Base-by-base conservation (phyloP, 2,888 invertebrate genomes). In the Euplagia quadripunctaria region DNA sequence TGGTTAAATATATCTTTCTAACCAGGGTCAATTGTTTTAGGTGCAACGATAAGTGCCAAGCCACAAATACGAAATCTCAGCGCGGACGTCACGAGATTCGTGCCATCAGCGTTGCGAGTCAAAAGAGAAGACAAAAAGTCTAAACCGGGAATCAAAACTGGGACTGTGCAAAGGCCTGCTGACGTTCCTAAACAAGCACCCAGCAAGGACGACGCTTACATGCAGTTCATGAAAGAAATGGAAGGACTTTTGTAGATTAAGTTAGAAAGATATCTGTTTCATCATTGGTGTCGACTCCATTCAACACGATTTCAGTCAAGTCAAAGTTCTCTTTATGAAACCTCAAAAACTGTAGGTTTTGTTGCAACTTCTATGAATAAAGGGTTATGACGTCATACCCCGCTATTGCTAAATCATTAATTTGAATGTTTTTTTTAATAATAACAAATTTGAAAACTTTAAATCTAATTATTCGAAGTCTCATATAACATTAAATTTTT, bases 171-270 rank as follows among this genome's bases (percentile, higher is more conserved):
- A 20, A 94, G 97, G 77, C 96, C 96, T 63, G 94, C 96, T 1
- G 96, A 96, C 64, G 82, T 93, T 20, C 94, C 94, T 3, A 96
- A 96, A 74, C 96, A 94, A 77, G 91, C 89, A 5, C 97, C 96
- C 0, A 99, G 98, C 74, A 99, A 99, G 91, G 99, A 99, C 90
- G 99, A 99, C 90, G 99, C 99, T 16, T 99, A 99, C 88, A 98
- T 99, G 96, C 98, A 99, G 92, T 99, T 99, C 91, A 99, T 99
- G 99, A 98, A 98, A 91, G 99, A 99, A 96, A 99, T 99, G 99
- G 98, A 99, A 90, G 99, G 98, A 69, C 95, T 99, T 49, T 96
- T 99, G 90, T 99, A 97, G 81, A 69, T 58, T 31, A 49, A 61
- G 49, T 51, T 46, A 68, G 20, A 63, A 31, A 41, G 41, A 69